A percentile compares a stretch with the other conserved stretches of the same genome.
Evolutionary conservation across 2,113 vertebrate species (phyloP).

Genomic region (Martes martes): DNA sequence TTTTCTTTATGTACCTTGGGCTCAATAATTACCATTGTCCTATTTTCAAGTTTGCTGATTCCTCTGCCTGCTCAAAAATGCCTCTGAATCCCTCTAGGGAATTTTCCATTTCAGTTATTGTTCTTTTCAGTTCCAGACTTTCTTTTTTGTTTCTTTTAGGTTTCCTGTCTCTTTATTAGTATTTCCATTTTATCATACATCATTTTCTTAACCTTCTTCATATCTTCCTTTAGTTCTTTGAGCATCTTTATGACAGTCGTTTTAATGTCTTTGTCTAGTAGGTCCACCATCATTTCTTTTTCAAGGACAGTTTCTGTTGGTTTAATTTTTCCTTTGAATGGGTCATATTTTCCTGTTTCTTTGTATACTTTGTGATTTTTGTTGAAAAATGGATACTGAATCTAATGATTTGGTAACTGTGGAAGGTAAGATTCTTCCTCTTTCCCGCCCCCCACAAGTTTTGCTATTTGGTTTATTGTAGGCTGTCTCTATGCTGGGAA

Average conservation of each 20-base stretch:
- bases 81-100: neutral
- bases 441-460: neutral
- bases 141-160: neutral
- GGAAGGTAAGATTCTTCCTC: neutral
- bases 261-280: neutral
- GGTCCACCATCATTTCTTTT: neutral
- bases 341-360: neutral
- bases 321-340: neutral
- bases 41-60: neutral
- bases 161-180: neutral
- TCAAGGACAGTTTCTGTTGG: neutral
- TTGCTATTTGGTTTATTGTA: neutral
- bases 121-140: neutral
- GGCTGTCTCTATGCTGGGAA: neutral
- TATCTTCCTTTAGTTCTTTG: neutral
- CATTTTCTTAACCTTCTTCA: neutral
- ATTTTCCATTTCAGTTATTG: neutral
- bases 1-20: neutral
- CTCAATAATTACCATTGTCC: neutral
- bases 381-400: neutral
- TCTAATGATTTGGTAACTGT: neutral
- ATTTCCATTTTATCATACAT: neutral
- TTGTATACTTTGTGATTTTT: neutral
- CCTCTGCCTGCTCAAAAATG: neutral
- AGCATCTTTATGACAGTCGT: neutral